Conservation (phyloP, 2,797 vertebrate genomes). For the Discoglossus pictus region DNA sequence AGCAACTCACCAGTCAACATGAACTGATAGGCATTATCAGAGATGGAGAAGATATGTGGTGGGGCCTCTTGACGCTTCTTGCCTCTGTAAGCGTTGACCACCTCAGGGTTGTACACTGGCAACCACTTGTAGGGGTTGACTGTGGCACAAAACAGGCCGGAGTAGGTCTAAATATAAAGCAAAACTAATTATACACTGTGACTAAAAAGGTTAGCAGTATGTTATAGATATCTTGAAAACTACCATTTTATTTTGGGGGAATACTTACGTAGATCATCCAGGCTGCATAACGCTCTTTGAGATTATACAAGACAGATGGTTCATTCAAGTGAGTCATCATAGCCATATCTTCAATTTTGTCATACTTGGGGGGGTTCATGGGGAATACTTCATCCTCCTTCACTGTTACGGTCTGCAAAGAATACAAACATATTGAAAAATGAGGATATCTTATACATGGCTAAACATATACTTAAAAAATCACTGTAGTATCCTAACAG, state of each 20-base stretch:
- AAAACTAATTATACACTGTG: too few species aligned
- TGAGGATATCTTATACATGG: not conserved
- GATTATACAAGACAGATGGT: conserved; percentile 79
- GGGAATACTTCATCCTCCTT: conserved; percentile 78
- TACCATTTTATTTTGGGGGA: not conserved
- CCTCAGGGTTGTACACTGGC: conserved; percentile 79
- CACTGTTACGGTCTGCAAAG: conserved; percentile 71
- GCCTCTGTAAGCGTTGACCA: conserved; percentile 75
- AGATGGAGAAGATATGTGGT: conserved; percentile 85
- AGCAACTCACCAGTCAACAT: conserved; percentile 77
- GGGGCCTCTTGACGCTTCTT: conserved; percentile 81
- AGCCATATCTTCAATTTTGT: conserved; percentile 83
- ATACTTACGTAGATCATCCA: conserved; percentile 83
- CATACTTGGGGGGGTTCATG: conserved; percentile 80
- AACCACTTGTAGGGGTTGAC: conserved; percentile 86
- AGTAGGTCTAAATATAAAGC: conserved; percentile 74
- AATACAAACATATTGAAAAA: not conserved
- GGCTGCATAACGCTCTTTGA: conserved; percentile 84
- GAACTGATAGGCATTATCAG: conserved; percentile 82
- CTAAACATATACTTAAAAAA: too few species aligned
- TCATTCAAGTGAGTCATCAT: conserved; percentile 82
- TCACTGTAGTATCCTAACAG: too few species aligned
- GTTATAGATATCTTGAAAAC: not conserved
- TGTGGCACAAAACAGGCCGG: conserved; percentile 79
- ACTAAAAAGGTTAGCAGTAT: too few species aligned